Base-by-base conservation (phyloP, 2,888 invertebrate species). In the Drymonia ruficornis region DNA sequence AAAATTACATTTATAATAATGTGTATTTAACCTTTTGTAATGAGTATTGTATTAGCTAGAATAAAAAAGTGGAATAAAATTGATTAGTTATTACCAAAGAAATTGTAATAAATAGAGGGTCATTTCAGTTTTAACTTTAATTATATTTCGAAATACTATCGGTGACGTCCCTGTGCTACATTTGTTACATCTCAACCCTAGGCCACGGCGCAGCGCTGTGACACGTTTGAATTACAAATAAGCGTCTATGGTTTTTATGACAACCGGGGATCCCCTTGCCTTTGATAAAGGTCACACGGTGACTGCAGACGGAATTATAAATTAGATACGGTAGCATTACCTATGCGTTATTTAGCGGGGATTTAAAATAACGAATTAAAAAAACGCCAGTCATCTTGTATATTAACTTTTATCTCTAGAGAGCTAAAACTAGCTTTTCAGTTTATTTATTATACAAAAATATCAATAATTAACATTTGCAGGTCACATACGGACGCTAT, bases 141-240 rank as follows among this genome's bases (percentile, higher is more conserved):
- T n/a, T n/a, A n/a, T n/a, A n/a, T n/a, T n/a, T n/a, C n/a, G 23
- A 2, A 2, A 23, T 6, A 23, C 23, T 23, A 7, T 23, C 23
- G 7, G 23, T 23, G 23, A 6, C 23, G 23, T 6, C 23, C 23
- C 3, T 23, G 3, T 23, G 5, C 50, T 38, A 55, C 43, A 19
- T 18, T 13, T 44, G 44, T 12, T 11, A 29, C 29, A n/a, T 31
- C 19, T 18, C 65, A 65, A 65, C 67, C 69, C 68, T 66, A 67
- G 72, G 73, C 72, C 75, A 74, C 71, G 69, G 67, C 71, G 65
- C 72, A 70, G 72, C 71, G 72, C 71, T 72, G 72, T 70, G 73
- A 72, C 72, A 71, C 76, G 74, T 74, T 74, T 74, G 80, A 81
- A 82, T 82, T 82, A 81, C 84, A 84, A 84, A 82, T 78, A 80